Percentiles rank a stretch among this genome's conserved stretches.
phyloP scores from a whole-genome alignment of 2,888 invertebrate species.

The Ctenicera cuprea region DNA sequence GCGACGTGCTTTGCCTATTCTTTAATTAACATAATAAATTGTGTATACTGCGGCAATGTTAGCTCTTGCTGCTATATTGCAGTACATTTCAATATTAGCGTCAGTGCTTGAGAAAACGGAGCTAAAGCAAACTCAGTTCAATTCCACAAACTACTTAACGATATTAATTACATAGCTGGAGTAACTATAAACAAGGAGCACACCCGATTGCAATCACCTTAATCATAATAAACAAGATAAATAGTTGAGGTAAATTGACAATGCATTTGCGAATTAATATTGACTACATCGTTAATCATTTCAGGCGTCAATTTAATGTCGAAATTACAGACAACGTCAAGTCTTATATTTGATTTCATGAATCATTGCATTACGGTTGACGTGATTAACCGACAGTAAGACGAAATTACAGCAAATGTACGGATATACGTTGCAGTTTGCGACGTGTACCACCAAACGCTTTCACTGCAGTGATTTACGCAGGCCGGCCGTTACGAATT shows the following conservation, averaged over 20 bases:
- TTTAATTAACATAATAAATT: too few species aligned
- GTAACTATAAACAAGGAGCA: constrained; percentile 32
- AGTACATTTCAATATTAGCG: neutral
- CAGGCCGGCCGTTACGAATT: too few species aligned
- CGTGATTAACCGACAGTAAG: constrained; percentile 38
- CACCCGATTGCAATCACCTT: constrained; percentile 41
- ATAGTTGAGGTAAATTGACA: constrained; percentile 57
- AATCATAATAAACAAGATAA: constrained; percentile 60
- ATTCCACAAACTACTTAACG: constrained; percentile 48
- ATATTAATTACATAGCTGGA: constrained; percentile 48
- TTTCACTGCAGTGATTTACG: too few species aligned
- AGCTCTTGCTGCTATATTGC: neutral
- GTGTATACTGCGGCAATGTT: too few species aligned
- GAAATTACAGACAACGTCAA: constrained; percentile 56
- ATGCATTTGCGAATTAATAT: constrained; percentile 60
- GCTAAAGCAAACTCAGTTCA: constrained; percentile 36
- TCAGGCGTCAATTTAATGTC: constrained; percentile 54
- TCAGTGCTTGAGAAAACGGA: neutral
- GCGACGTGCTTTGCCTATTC: too few species aligned
- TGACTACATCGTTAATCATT: constrained; percentile 58
- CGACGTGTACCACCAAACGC: neutral
- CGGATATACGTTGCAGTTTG: neutral
- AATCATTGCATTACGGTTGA: constrained; percentile 44
- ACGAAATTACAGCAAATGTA: constrained; percentile 12
- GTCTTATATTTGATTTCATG: constrained; percentile 53